Conservation (phyloP, 2,797 vertebrate species). For the Bradypodion ventrale region DNA sequence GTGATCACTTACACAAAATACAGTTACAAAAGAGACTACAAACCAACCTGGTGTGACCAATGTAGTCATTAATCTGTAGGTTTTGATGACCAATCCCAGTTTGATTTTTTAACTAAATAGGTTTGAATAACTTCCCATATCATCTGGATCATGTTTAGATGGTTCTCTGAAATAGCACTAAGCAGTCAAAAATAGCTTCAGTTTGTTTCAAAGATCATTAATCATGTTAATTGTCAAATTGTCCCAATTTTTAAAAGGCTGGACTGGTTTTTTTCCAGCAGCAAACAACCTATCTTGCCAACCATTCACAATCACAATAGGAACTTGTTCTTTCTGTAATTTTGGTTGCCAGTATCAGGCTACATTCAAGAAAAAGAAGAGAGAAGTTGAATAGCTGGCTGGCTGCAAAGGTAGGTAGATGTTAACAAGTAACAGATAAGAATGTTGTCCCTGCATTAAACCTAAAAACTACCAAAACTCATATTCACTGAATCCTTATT, state of each 20-base stretch:
- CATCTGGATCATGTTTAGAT: neutral
- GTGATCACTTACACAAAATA: no score
- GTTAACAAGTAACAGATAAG: neutral
- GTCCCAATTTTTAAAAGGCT: neutral
- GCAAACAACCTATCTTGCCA: neutral
- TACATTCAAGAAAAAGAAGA: neutral
- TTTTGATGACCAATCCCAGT: neutral
- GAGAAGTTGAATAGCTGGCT: neutral
- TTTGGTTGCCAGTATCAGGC: neutral
- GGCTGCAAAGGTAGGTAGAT: no score
- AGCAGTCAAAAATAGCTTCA: neutral
- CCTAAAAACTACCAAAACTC: neutral
- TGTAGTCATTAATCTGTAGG: neutral
- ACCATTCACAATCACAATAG: neutral
- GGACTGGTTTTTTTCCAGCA: neutral
- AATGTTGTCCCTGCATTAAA: neutral
- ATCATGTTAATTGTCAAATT: neutral
- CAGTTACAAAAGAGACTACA: no score
- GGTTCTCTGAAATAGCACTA: conserved; percentile 2
- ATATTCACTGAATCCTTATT: neutral
- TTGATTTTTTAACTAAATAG: conserved; percentile 7
- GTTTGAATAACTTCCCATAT: neutral
- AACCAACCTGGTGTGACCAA: no score
- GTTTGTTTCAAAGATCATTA: neutral
- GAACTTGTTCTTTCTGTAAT: neutral